A percentile compares a stretch with the other conserved stretches of the same genome.
phyloP scores from a whole-genome alignment of 2,797 vertebrate species.

The Arrhamphus sclerolepis region DNA sequence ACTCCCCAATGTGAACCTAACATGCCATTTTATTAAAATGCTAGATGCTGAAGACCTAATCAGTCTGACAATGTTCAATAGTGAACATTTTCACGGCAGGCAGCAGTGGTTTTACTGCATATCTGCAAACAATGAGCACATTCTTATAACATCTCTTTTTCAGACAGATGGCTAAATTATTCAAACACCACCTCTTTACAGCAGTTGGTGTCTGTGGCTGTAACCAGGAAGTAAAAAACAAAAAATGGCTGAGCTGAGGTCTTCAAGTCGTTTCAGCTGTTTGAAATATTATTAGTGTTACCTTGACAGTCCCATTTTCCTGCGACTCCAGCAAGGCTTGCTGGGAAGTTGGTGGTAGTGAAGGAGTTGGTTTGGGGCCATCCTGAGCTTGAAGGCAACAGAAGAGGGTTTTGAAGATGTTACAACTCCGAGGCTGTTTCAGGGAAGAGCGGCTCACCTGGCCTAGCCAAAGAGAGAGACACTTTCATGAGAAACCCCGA shows the following conservation, averaged over 20 bases:
- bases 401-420: slow-evolving; percentile 90
- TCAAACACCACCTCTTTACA: too few relatives aligned
- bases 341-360: slow-evolving; percentile 74
- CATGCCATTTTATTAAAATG: slow-evolving; percentile 57
- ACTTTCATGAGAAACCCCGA: slow-evolving; percentile 29
- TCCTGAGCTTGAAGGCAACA: slow-evolving; percentile 89
- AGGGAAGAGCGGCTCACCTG: slow-evolving; percentile 86
- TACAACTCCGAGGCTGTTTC: slow-evolving; percentile 88
- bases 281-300: slow-evolving; percentile 65
- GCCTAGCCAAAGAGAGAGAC: slow-evolving; percentile 66
- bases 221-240: slow-evolving; percentile 42
- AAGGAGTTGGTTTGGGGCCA: slow-evolving; percentile 78
- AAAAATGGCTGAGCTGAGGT: slow-evolving; percentile 1
- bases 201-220: background rate
- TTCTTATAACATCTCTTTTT: slow-evolving; percentile 37
- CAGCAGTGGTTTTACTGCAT: slow-evolving; percentile 34
- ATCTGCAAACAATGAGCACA: slow-evolving; percentile 31
- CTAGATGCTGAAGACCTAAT: slow-evolving; percentile 32
- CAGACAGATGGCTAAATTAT: slow-evolving; percentile 15
- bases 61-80: slow-evolving; percentile 35
- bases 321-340: slow-evolving; percentile 85
- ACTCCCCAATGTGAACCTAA: slow-evolving; percentile 43
- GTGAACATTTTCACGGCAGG: slow-evolving; percentile 40
- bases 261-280: slow-evolving; percentile 28
- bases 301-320: slow-evolving; percentile 88